These are phyloP conservation scores for Columba janthina DNA, from an alignment of 2,113 vertebrate species.

Conservation along the genomic window DNA sequence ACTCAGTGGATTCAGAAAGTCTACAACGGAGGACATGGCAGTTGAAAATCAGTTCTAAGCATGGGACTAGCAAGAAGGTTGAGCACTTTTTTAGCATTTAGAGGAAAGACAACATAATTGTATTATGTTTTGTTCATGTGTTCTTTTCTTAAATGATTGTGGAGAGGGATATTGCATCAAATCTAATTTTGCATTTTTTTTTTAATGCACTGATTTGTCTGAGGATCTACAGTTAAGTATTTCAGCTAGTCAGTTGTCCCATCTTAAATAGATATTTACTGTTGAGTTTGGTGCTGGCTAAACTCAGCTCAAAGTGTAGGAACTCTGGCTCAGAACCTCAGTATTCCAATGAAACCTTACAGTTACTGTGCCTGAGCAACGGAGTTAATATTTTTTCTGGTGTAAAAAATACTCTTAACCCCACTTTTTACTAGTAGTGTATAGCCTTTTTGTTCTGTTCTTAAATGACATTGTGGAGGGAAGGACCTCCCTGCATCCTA, in stretches of 20 bases:
- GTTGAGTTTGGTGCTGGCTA: background rate
- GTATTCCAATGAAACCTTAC: background rate
- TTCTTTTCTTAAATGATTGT: background rate
- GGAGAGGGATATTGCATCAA: background rate
- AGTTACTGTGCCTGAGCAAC: background rate
- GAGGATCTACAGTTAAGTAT: background rate
- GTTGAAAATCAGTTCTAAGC: background rate
- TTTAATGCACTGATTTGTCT: background rate
- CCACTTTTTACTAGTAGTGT: background rate
- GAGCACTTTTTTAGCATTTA: background rate
- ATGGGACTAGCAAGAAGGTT: background rate
- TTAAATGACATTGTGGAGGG: background rate
- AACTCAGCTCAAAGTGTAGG: background rate
- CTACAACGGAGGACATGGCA: background rate
- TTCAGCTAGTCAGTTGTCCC: background rate
- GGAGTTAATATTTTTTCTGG: background rate
- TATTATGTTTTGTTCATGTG: background rate
- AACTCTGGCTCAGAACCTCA: background rate
- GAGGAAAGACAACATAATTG: background rate
- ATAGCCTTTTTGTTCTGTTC: background rate
- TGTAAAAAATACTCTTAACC: background rate
- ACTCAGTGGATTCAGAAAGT: background rate
- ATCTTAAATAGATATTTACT: background rate
- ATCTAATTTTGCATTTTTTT: background rate
- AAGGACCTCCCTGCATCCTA: background rate